These are phyloP conservation scores for Dendronephthya gigantea DNA, from an alignment of 64 coral and sea anemone genomes.

Conservation along the genomic window DNA sequence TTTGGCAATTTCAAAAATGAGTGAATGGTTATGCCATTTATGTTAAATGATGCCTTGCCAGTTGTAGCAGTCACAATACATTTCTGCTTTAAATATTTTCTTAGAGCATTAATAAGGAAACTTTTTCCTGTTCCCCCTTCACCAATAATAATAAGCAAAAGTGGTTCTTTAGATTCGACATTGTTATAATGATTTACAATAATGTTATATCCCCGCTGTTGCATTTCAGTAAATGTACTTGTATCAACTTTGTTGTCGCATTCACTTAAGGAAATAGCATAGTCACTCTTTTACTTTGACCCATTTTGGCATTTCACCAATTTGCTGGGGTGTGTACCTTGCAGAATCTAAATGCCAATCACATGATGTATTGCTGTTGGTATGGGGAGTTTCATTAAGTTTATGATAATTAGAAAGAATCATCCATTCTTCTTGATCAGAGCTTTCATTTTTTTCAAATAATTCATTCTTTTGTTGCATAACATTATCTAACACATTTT, in stretches of 20 bases:
- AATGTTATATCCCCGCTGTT: neutral
- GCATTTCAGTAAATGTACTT: neutral
- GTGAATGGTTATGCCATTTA: conserved; percentile 4
- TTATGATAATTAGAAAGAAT: conserved; percentile 7
- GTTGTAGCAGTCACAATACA: neutral
- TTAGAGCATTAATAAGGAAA: conserved; percentile 4
- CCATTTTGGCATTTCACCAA: too few species aligned
- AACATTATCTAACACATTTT: too few species aligned
- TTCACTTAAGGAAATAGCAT: neutral
- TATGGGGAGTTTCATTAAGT: neutral
- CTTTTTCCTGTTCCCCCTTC: neutral
- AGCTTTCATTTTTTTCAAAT: neutral
- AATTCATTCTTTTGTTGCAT: neutral
- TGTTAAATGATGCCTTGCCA: neutral
- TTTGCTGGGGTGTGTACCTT: neutral
- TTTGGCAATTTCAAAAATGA: neutral
- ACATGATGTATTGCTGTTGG: neutral
- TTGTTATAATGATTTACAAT: neutral
- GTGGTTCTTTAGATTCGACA: neutral
- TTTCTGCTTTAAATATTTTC: neutral
- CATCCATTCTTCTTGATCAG: conserved; percentile 8
- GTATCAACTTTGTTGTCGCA: neutral
- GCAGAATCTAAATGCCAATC: neutral
- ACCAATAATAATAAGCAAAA: neutral
- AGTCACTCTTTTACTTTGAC: too few species aligned